Evolutionary conservation across 2,888 invertebrate genomes (phyloP).

Genomic region (Dolichomitus sp.): DNA sequence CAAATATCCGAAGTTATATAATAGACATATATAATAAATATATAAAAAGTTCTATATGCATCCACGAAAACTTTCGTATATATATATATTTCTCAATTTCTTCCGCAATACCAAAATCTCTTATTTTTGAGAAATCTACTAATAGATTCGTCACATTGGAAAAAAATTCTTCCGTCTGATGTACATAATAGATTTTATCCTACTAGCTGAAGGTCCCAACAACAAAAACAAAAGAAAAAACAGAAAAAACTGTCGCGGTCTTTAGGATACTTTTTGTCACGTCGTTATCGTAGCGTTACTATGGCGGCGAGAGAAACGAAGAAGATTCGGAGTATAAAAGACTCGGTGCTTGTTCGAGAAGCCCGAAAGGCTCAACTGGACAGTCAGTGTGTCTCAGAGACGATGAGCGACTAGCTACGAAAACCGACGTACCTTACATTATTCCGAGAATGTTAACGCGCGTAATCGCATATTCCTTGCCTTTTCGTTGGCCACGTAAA

Average conservation of each 20-base stretch:
- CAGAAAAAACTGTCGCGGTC: background rate
- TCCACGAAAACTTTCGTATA: no score
- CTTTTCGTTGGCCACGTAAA: slow-evolving; percentile 80
- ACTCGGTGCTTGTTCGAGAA: background rate
- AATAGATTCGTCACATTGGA: slow-evolving; percentile 20
- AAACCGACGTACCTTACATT: slow-evolving; percentile 64
- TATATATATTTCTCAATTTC: background rate
- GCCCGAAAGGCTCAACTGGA: slow-evolving; percentile 3
- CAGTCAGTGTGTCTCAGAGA: slow-evolving; percentile 33
- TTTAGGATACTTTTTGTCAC: slow-evolving; percentile 25
- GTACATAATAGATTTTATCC: background rate
- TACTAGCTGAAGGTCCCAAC: background rate
- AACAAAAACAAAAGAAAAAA: background rate
- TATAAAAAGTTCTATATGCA: no score
- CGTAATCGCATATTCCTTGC: slow-evolving; percentile 82
- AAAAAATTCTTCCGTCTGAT: background rate
- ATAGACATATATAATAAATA: no score
- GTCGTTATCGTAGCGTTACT: slow-evolving; percentile 35
- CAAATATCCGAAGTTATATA: no score
- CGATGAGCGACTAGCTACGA: slow-evolving; percentile 53
- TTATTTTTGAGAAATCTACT: background rate
- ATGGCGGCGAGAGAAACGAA: slow-evolving; percentile 29
- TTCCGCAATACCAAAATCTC: background rate
- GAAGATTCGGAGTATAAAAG: slow-evolving; percentile 26
- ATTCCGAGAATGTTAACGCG: slow-evolving; percentile 83